Base-by-base conservation (phyloP, 2,888 invertebrate species). In the Hirtodrosophila histrioides region DNA sequence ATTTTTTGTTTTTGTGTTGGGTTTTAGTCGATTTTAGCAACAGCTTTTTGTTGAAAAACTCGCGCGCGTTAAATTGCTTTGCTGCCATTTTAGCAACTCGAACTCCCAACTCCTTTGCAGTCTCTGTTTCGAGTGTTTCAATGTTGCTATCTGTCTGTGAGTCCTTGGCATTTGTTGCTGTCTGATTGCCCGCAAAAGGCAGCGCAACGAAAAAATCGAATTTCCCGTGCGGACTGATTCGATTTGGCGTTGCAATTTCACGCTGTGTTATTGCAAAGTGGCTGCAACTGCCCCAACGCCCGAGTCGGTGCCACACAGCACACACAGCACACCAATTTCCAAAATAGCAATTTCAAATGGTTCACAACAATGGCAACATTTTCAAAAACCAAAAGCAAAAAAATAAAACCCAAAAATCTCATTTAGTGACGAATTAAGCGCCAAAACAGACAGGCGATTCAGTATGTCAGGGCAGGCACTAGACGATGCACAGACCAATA, bases 171-270 rank as follows among this genome's bases (percentile, higher is more conserved):
- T 88, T 86, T 88, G 84, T 78, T 85, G 86, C 75, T 78, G 85
- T 83, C 82, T 86, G 88, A 87, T 85, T 86, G 88, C 81, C 81
- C 87, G 82, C 82, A 86, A 84, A 81, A 88, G 84, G 65, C 72
- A 60, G 55, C 54, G 51, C 44, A 55, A 48, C 54, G 46, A 78
- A 78, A 88, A 87, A 90, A 90, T 90, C 91, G 90, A 91, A 89
- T 91, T 90, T 90, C 82, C 86, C 88, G 88, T 86, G 78, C 79
- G 89, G 90, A 88, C 87, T 91, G 90, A 90, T 90, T 90, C 90
- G 91, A 91, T 90, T 90, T 90, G 86, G 88, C 90, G 90, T 85
- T 90, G 91, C 90, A 91, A 90, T 90, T 90, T 90, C 90, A 90
- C 90, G 91, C 89, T 90, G 84, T 89, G 89, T 86, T 86, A 88